Base-by-base conservation (phyloP, 2,888 invertebrate genomes). In the Andrena praecox region DNA sequence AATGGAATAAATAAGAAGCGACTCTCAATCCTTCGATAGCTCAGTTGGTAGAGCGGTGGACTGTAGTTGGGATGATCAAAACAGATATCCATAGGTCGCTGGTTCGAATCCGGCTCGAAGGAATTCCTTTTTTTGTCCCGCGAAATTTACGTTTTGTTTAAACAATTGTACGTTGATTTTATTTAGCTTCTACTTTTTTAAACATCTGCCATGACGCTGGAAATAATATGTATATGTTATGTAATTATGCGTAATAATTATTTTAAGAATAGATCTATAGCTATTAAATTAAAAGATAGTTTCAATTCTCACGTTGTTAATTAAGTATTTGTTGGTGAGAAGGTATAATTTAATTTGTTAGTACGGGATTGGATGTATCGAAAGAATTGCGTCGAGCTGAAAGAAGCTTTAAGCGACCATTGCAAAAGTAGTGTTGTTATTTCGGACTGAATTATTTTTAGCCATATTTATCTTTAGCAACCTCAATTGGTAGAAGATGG, bases 31-130 rank as follows among this genome's bases (percentile, higher is more conserved):
- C 73, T 75, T 84, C 73, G 93, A 94, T 93, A 94, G 93, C 93
- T 93, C 93, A 94, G 94, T 93, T 94, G 93, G 94, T 93, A 94
- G 93, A 93, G 93, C 94, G 93, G 93, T 93, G 94, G 93, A 94
- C 93, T 94, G 93, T 93, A 94, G 93, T 94, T 88, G 85, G 93
- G 92, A 93, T 93, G 92, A 92, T 93, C 91, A 92, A 91, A 91
- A 8, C 16, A 29, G 93, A 86, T 8, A 93, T 93, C 93, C 93
- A 93, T 93, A 93, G 93, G 93, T 93, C 93, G 93, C 93, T 93
- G 93, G 93, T 93, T 93, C 93, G 93, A 93, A 92, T 93, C 93
- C 92, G 92, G 93, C 93, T 92, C 93, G 93, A 92, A 93, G 92
- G 93, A 93, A 59, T 66, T 70, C 76, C 87, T 90, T 90, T 90